These are phyloP conservation scores for Silvanus unidentatus DNA, from an alignment of 2,888 invertebrate species.

Conservation along the genomic window DNA sequence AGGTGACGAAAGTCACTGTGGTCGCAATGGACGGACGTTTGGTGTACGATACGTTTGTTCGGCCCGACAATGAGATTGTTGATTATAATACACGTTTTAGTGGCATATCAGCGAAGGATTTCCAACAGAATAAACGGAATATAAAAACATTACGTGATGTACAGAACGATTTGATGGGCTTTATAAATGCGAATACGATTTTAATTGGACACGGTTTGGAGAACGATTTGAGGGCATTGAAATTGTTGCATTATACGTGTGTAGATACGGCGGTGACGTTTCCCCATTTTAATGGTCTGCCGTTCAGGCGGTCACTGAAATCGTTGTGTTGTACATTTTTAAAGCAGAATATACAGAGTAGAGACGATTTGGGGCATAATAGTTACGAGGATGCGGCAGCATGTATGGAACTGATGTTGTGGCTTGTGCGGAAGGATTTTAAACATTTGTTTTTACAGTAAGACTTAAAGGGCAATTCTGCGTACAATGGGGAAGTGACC, in stretches of 20 bases:
- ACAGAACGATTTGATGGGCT: conserved; percentile 76
- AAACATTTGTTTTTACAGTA: background rate
- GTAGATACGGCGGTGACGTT: conserved; percentile 88
- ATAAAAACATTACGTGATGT: conserved; percentile 69
- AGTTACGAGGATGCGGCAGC: conserved; percentile 89
- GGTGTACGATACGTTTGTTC: conserved; percentile 79
- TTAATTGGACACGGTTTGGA: conserved; percentile 94
- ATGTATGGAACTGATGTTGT: conserved; percentile 83
- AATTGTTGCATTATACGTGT: conserved; percentile 74
- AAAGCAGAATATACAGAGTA: conserved; percentile 74
- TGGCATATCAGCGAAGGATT: conserved; percentile 70
- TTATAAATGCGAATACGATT: conserved; percentile 78
- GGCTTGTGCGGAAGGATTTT: conserved; percentile 60
- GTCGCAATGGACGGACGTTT: conserved; percentile 66
- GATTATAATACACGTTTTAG: conserved; percentile 96
- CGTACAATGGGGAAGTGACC: no score
- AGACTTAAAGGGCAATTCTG: no score
- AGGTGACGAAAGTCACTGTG: conserved; percentile 82
- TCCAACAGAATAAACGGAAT: conserved; percentile 47
- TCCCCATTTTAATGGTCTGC: conserved; percentile 79
- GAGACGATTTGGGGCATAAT: conserved; percentile 72
- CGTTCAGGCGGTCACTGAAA: conserved; percentile 76
- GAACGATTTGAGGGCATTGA: conserved; percentile 83
- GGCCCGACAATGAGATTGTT: conserved; percentile 74
- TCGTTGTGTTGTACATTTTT: conserved; percentile 68